Base-by-base conservation (phyloP, 2,888 invertebrate genomes). In the Drosophila eohydei region DNA sequence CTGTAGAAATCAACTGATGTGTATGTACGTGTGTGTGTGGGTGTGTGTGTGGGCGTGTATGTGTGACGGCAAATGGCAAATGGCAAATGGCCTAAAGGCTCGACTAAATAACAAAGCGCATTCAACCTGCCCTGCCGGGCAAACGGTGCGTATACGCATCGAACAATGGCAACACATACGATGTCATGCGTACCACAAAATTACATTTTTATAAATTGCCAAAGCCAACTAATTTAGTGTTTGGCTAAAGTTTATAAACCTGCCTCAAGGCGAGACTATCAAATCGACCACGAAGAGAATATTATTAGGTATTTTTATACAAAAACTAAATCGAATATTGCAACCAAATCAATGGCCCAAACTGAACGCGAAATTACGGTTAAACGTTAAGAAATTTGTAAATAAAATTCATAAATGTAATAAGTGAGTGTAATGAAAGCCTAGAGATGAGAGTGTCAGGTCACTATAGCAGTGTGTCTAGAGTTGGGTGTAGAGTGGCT, bases 1-100 rank as follows among this genome's bases (percentile, higher is more conserved):
- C 72, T 61, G 74, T 74, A 64, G 74, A 70, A 76, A 80, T 80
- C 76, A 71, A 80, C 68, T 77, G 74, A 67, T 54, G 70, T 76
- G 67, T 62, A 46, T 43, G 41, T 56, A 38, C 57, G 26, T 36
- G 51, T 51, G 28, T 60, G 48, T 54, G 58, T 44, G 36, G 38
- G 16, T 44, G 57, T 54, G 65, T 80, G 69, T 56, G 59, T 51
- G 44, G 52, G 40, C 58, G 28, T 48, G 46, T 46, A n/a, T 58
- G 50, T 54, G 40, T n/a, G 40, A 21, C 21, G 21, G 21, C 21
- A 21, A 21, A 12, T 16, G 51, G 51, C 21, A 32, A 51, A 64
- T 55, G 54, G 48, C 54, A 69, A 71, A 71, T 78, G 55, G 59
- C 78, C 69, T 14, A 66, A 71, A 66, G 78, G 46, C 46, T 76